phyloP scores from a whole-genome alignment of 2,113 vertebrate genomes.

The Dipodomys merriami region DNA sequence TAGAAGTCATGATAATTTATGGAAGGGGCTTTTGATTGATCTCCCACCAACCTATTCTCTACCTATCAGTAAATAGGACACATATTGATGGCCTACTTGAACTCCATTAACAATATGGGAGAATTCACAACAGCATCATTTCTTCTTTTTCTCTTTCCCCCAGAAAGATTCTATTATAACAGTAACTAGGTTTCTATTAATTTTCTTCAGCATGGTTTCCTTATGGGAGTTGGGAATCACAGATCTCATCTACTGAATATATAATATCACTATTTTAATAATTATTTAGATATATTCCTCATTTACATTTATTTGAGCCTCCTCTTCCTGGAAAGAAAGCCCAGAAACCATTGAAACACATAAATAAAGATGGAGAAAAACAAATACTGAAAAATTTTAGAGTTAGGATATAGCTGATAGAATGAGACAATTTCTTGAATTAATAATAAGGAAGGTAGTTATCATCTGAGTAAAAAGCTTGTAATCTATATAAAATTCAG shows the following conservation, averaged over 20 bases:
- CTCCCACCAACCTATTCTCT: conserved; percentile 76
- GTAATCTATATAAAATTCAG: conserved; percentile 78
- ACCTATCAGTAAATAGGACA: conserved; percentile 79
- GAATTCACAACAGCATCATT: conserved; percentile 54
- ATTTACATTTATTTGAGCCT: neutral
- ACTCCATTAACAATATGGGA: conserved; percentile 59
- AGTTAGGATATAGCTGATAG: conserved; percentile 30
- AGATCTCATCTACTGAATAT: conserved; percentile 38
- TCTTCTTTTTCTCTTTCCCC: neutral
- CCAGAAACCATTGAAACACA: neutral
- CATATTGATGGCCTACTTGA: conserved; percentile 68
- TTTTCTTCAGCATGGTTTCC: conserved; percentile 51
- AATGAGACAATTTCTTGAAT: conserved; percentile 75
- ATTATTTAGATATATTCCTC: conserved; percentile 54
- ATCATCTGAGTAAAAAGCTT: conserved; percentile 68
- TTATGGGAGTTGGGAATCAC: neutral
- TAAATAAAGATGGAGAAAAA: conserved; percentile 14
- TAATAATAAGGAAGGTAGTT: conserved; percentile 62
- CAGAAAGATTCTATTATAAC: conserved; percentile 32
- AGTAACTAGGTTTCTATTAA: conserved; percentile 50
- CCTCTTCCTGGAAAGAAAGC: conserved; percentile 47
- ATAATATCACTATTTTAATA: conserved; percentile 25
- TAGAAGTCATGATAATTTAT: conserved; percentile 78
- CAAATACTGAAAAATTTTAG: neutral
- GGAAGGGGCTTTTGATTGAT: conserved; percentile 65